A percentile compares a stretch with the other conserved stretches of the same genome.
Conservation (phyloP, 1,140 invertebrate genomes). For the Heliconius congener region DNA sequence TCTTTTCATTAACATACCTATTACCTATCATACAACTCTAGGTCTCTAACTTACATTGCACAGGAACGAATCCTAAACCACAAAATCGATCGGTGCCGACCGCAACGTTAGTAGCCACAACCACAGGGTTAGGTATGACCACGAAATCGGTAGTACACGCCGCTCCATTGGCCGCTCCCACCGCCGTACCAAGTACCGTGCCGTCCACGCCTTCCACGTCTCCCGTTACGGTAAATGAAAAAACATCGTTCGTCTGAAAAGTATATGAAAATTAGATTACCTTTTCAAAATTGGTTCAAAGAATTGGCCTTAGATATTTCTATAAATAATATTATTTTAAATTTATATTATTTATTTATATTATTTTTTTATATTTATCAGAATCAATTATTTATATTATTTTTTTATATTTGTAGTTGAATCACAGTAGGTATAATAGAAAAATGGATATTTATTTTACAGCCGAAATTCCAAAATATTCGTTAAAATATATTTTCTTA, state of each 20-base stretch:
- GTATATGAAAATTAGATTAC: background rate
- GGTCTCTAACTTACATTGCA: conserved; percentile 80
- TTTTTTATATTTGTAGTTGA: too few relatives aligned
- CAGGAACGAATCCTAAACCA: conserved; percentile 85
- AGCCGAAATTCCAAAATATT: too few relatives aligned
- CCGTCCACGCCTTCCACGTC: conserved; percentile 83
- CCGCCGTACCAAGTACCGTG: conserved; percentile 78
- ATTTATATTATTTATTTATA: too few relatives aligned
- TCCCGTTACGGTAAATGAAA: conserved; percentile 87
- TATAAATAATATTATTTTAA: too few relatives aligned
- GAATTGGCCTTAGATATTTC: too few relatives aligned
- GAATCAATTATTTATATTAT: too few relatives aligned
- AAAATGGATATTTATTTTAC: too few relatives aligned
- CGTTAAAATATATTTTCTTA: conserved; percentile 26
- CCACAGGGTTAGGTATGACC: conserved; percentile 86
- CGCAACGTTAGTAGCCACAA: conserved; percentile 66
- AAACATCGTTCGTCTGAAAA: conserved; percentile 77
- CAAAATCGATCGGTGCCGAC: conserved; percentile 86
- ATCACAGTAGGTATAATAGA: too few relatives aligned
- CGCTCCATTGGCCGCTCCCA: conserved; percentile 79
- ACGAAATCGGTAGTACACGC: conserved; percentile 87
- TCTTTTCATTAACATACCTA: background rate
- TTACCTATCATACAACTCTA: too few relatives aligned
- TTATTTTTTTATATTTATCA: too few relatives aligned
- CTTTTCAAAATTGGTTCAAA: too few relatives aligned